Evolutionary conservation across 37 sponge, comb jelly and placozoan genomes (phyloP).

Genomic region (Halisarca cf. caerulea): DNA sequence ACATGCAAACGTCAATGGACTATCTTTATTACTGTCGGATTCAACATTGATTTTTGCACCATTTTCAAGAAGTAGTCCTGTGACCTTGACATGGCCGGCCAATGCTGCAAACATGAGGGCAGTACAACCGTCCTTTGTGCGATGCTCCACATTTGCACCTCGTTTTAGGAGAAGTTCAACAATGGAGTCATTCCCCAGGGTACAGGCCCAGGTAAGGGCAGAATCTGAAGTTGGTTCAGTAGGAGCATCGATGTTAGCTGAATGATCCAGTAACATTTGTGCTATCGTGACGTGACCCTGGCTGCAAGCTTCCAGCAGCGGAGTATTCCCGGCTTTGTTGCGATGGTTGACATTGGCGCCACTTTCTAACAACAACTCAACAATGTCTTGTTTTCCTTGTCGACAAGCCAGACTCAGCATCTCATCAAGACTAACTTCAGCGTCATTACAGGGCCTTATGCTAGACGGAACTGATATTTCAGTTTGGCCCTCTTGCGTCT

Average conservation of each 20-base stretch:
- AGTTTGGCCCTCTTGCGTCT: constrained; percentile 1
- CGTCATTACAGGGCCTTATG: constrained; percentile 39
- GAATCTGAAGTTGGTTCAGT: constrained; percentile 96
- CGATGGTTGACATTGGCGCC: constrained; percentile 94
- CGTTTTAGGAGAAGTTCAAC: constrained; percentile 85
- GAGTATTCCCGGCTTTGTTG: constrained; percentile 98
- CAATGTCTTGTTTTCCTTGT: constrained; percentile 99
- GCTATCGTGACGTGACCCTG: constrained; percentile 96
- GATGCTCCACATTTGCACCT: constrained; percentile 90
- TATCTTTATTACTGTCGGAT: constrained; percentile 96
- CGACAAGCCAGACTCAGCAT: constrained; percentile 98
- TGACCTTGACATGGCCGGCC: constrained; percentile 91
- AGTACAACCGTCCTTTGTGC: constrained; percentile 98
- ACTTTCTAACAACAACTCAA: constrained; percentile 93
- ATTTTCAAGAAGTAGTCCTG: constrained; percentile 85
- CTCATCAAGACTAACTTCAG: constrained; percentile 95
- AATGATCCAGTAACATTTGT: constrained; percentile 84
- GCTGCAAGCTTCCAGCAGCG: constrained; percentile 96
- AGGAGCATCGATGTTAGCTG: constrained; percentile 90
- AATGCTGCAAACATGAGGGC: constrained; percentile 98
- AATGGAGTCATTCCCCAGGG: constrained; percentile 92
- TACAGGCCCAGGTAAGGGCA: constrained; percentile 99
- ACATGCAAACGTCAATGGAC: constrained; percentile 98
- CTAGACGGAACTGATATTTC: constrained; percentile 8
- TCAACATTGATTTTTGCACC: constrained; percentile 90